A percentile compares a stretch with the other conserved stretches of the same genome.
These are phyloP conservation scores for Physocephala rufipes DNA, from an alignment of 2,888 invertebrate species.

Conservation along the genomic window DNA sequence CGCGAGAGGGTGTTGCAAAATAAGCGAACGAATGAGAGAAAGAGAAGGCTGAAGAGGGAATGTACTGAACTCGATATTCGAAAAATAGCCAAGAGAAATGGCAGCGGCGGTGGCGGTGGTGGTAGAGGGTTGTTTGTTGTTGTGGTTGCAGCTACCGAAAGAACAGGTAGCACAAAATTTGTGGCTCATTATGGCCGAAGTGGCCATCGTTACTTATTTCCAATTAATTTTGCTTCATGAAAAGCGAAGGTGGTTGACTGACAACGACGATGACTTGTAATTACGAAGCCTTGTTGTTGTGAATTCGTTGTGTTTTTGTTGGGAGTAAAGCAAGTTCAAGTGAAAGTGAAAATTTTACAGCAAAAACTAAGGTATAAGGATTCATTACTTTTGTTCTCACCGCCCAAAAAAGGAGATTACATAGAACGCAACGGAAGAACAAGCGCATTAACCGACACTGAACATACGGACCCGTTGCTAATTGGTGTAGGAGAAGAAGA, in stretches of 20 bases:
- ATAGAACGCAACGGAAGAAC: too few relatives aligned
- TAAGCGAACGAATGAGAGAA: background rate
- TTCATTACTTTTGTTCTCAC: too few relatives aligned
- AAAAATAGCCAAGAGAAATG: constrained; percentile 46
- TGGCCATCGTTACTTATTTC: constrained; percentile 60
- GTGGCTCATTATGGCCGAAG: constrained; percentile 50
- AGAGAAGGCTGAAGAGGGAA: constrained; percentile 35
- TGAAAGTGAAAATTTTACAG: constrained; percentile 32
- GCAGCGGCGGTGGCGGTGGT: background rate
- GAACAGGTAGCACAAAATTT: constrained; percentile 46
- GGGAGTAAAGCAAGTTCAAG: constrained; percentile 30
- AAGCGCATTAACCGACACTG: too few relatives aligned
- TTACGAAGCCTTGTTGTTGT: background rate
- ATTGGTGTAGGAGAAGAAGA: constrained; percentile 32
- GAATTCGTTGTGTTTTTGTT: constrained; percentile 36
- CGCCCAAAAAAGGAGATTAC: too few relatives aligned
- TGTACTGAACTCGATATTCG: constrained; percentile 57
- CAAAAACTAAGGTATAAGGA: too few relatives aligned
- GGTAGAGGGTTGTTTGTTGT: constrained; percentile 12
- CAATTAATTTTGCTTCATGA: constrained; percentile 54
- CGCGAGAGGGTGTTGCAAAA: background rate
- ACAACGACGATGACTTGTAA: background rate
- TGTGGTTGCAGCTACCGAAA: constrained; percentile 17
- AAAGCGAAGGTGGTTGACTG: background rate
- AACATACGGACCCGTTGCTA: too few relatives aligned